Conservation (phyloP, 2,888 invertebrate genomes). For the Heliconius erato region DNA sequence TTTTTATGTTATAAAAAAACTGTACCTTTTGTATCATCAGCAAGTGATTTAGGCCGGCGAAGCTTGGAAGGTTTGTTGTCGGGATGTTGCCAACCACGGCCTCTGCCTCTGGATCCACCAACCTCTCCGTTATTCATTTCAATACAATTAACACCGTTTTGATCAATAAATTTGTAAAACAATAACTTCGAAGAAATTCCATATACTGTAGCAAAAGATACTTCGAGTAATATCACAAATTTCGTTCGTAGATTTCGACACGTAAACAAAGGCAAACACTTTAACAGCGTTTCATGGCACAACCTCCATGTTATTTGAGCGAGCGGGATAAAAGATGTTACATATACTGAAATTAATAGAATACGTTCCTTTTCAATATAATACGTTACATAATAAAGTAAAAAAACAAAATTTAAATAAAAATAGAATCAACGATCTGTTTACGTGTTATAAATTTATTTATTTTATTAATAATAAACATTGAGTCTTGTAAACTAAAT, state of each 20-base stretch:
- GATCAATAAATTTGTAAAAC: constrained; percentile 57
- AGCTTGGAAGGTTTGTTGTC: constrained; percentile 81
- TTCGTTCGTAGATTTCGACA: constrained; percentile 67
- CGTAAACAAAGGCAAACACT: constrained; percentile 84
- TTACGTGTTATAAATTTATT: background rate
- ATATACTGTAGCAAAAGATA: constrained; percentile 65
- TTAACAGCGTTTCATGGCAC: constrained; percentile 69
- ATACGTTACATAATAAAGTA: background rate
- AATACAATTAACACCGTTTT: constrained; percentile 57
- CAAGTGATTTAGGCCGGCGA: constrained; percentile 73
- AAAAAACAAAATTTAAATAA: background rate
- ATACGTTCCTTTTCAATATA: constrained; percentile 29
- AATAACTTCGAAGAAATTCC: constrained; percentile 67
- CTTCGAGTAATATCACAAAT: constrained; percentile 39
- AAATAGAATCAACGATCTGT: no score
- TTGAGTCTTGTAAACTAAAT: background rate
- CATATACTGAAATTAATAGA: constrained; percentile 17
- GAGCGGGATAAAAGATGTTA: constrained; percentile 56
- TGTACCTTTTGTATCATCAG: constrained; percentile 75
- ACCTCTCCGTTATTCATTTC: constrained; percentile 85
- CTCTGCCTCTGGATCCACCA: constrained; percentile 82
- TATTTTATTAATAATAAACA: background rate
- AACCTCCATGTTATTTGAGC: constrained; percentile 79
- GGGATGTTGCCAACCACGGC: constrained; percentile 82
- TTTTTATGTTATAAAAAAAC: constrained; percentile 6